phyloP scores from a whole-genome alignment of 2,113 vertebrate species.

The Nycticryphes semicollaris region DNA sequence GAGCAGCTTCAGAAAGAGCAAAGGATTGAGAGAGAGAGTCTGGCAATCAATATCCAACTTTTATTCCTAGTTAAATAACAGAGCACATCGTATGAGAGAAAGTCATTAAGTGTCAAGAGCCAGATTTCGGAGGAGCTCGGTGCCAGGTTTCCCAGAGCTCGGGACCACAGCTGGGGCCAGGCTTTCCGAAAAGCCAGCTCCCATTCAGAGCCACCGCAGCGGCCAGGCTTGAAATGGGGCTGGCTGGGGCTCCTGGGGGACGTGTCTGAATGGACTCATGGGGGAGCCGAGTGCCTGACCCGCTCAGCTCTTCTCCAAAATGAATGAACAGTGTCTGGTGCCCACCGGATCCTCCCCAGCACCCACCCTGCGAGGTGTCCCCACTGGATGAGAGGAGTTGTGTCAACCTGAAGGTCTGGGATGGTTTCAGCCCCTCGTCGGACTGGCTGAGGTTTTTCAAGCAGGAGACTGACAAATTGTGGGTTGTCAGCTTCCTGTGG shows the following conservation, averaged over 20 bases:
- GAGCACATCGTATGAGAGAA: not conserved
- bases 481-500: constrained; percentile 58
- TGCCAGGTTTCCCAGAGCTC: constrained; percentile 43
- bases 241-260: not conserved
- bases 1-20: constrained; percentile 13
- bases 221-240: not conserved
- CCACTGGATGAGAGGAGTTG: rapidly evolving
- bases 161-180: not conserved
- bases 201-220: not conserved
- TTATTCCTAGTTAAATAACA: constrained; percentile 39
- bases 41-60: constrained; percentile 1
- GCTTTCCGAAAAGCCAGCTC: constrained; percentile 8
- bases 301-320: not conserved
- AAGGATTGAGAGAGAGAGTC: not conserved
- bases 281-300: not conserved
- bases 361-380: not conserved
- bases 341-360: rapidly evolving
- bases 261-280: rapidly evolving
- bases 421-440: not conserved
- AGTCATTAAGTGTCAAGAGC: constrained; percentile 41
- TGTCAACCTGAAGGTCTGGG: not conserved
- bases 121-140: constrained; percentile 5
- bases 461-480: constrained; percentile 20
- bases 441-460: not conserved
- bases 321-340: not conserved